Evolutionary conservation across 1,140 invertebrate species (phyloP).

Genomic region (Drosophila pseudoananassae): DNA sequence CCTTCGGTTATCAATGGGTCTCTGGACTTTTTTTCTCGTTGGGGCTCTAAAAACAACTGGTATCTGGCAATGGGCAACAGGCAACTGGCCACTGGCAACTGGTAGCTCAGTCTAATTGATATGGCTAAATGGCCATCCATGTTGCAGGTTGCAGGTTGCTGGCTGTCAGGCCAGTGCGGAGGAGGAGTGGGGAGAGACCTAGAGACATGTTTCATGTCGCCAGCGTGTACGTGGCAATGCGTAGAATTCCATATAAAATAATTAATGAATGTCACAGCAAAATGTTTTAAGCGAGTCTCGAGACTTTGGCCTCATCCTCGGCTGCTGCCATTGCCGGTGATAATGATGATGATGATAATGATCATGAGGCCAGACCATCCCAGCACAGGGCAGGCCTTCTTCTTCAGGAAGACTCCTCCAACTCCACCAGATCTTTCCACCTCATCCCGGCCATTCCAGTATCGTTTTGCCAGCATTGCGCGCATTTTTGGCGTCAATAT

Average conservation of each 20-base stretch:
- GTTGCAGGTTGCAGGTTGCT: slow-evolving; percentile 38
- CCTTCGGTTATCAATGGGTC: slow-evolving; percentile 63
- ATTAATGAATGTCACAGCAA: slow-evolving; percentile 84
- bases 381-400: slow-evolving; percentile 1
- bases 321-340: slow-evolving; percentile 14
- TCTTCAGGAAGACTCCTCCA: slow-evolving; percentile 17
- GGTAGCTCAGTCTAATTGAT: slow-evolving; percentile 70
- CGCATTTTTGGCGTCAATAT: slow-evolving; percentile 84
- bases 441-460: slow-evolving; percentile 44
- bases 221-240: slow-evolving; percentile 82
- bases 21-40: slow-evolving; percentile 1
- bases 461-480: slow-evolving; percentile 83
- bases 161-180: not conserved
- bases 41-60: not conserved
- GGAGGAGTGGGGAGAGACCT: slow-evolving; percentile 29
- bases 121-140: slow-evolving; percentile 79
- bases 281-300: slow-evolving; percentile 64
- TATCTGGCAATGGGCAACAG: slow-evolving; percentile 10
- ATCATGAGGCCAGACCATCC: not conserved
- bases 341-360: slow-evolving; percentile 16
- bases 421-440: slow-evolving; percentile 1
- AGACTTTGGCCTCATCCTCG: slow-evolving; percentile 22
- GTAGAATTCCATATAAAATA: slow-evolving; percentile 84
- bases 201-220: slow-evolving; percentile 82
- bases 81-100: slow-evolving; percentile 22